Percentiles rank a stretch among this genome's conserved stretches.
phyloP scores from a whole-genome alignment of 2,797 vertebrate species.

The Poecilia velifera region DNA sequence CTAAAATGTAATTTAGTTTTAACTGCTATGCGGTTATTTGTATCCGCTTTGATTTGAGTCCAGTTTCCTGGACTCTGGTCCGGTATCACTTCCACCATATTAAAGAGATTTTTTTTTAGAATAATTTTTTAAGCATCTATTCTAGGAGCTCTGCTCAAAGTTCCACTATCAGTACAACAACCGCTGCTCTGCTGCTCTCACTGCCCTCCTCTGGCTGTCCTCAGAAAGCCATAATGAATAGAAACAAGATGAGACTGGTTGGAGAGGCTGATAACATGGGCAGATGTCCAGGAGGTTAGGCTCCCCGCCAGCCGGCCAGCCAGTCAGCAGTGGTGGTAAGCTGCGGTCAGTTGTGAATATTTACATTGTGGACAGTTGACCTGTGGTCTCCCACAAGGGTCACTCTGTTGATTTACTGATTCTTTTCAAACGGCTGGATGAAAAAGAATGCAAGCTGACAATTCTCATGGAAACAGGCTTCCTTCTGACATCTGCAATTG shows the following conservation, averaged over 20 bases:
- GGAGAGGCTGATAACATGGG: constrained; percentile 67
- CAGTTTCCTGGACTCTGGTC: not conserved
- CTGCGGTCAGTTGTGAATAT: constrained; percentile 73
- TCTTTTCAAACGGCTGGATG: not conserved
- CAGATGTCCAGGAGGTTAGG: constrained; percentile 75
- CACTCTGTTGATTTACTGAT: constrained; percentile 47
- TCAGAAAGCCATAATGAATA: constrained; percentile 70
- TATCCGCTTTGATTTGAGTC: not conserved
- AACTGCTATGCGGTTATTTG: not conserved
- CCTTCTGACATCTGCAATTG: not conserved
- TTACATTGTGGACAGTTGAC: constrained; percentile 67
- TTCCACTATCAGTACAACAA: constrained; percentile 47
- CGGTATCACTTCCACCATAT: not conserved
- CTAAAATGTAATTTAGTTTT: not conserved
- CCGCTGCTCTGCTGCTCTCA: constrained; percentile 58
- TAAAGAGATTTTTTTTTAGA: not conserved
- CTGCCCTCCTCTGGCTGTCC: constrained; percentile 43
- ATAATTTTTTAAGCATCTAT: not conserved
- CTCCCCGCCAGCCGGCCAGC: constrained; percentile 72
- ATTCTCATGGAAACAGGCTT: not conserved
- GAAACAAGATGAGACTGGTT: constrained; percentile 64
- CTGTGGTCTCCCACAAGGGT: constrained; percentile 65
- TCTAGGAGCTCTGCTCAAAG: constrained; percentile 24
- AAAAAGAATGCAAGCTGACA: not conserved
- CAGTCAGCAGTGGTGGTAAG: constrained; percentile 53